Percentiles rank a stretch among this genome's conserved stretches.
Evolutionary conservation across 2,797 vertebrate genomes (phyloP).

Genomic region (Acrocephalus scirpaceus): DNA sequence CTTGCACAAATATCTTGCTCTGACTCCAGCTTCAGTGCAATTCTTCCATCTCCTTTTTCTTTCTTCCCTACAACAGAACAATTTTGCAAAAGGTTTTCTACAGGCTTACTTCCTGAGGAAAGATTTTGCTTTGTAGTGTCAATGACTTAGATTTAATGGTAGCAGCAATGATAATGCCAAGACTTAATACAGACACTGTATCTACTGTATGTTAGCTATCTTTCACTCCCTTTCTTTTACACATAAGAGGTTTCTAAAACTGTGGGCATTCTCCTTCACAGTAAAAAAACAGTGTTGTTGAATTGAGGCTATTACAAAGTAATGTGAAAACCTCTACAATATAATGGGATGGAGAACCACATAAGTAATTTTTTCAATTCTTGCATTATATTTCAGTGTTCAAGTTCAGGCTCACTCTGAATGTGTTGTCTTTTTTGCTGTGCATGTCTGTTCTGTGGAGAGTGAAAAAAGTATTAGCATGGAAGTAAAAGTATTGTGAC

Average conservation of each 20-base stretch:
- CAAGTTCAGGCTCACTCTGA: background rate
- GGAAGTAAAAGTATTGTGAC: background rate
- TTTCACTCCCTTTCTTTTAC: slow-evolving; percentile 46
- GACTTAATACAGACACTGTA: background rate
- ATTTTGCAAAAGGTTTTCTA: slow-evolving; percentile 3
- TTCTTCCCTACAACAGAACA: background rate
- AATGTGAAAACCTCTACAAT: slow-evolving; percentile 1
- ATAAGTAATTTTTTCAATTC: background rate
- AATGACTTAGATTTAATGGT: slow-evolving; percentile 46
- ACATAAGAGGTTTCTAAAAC: background rate
- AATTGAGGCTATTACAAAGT: slow-evolving; percentile 15
- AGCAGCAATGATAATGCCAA: background rate
- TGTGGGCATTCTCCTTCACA: background rate
- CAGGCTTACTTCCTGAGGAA: background rate
- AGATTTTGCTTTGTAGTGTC: background rate
- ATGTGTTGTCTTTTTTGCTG: background rate
- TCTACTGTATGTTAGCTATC: background rate
- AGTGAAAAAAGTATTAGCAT: background rate
- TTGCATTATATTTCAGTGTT: background rate
- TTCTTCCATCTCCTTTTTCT: background rate
- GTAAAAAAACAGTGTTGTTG: background rate
- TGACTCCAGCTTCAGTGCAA: background rate
- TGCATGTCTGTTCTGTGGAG: background rate
- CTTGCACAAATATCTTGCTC: background rate
- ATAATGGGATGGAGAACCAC: background rate